Conservation (phyloP, 1,140 invertebrate species). For the Leptoteleia sp. region DNA sequence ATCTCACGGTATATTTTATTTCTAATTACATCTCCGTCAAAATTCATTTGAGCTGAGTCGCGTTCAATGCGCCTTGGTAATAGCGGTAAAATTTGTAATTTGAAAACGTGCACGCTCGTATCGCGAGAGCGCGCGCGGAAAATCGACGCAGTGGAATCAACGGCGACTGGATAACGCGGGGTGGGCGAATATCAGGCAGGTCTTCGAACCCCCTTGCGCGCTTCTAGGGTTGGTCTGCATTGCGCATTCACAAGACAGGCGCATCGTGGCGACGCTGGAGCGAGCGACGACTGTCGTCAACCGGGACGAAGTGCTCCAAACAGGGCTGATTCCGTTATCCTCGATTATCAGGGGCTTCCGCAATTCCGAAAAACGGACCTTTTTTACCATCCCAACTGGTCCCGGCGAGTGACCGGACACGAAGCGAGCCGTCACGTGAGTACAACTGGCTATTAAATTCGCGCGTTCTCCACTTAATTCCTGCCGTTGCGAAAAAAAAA, state of each 20-base stretch:
- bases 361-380: conserved; percentile 34
- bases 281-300: conserved; percentile 66
- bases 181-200: conserved; percentile 60
- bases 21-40: too few relatives aligned
- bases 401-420: conserved; percentile 36
- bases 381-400: conserved; percentile 47
- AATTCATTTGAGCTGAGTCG: too few relatives aligned
- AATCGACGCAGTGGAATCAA: conserved; percentile 33
- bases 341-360: conserved; percentile 58
- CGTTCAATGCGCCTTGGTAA: too few relatives aligned
- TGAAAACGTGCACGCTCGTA: too few relatives aligned
- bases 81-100: too few relatives aligned
- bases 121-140: conserved; percentile 24
- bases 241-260: conserved; percentile 76
- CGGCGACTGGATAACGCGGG: conserved; percentile 40
- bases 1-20: too few relatives aligned
- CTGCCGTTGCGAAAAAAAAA: background rate
- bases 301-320: conserved; percentile 64
- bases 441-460: background rate
- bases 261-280: conserved; percentile 71
- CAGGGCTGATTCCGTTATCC: conserved; percentile 46
- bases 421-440: conserved; percentile 33
- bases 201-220: conserved; percentile 73
- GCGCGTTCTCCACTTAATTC: background rate
- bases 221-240: conserved; percentile 74